phyloP scores from a whole-genome alignment of 2,113 vertebrate genomes.

The Glaucidium brasilianum region DNA sequence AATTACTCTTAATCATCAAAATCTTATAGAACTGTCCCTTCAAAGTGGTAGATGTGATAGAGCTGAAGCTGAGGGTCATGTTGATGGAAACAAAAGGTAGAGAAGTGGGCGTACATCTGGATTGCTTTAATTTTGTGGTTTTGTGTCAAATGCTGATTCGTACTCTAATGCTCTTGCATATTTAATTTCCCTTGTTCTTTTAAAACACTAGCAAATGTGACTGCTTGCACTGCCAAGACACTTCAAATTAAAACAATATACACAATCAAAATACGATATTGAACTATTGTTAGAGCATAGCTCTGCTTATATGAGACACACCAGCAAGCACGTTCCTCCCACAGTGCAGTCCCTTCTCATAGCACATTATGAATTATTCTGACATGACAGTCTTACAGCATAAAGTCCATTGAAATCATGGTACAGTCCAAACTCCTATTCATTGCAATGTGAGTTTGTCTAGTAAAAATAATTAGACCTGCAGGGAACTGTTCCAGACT shows the following conservation, averaged over 20 bases:
- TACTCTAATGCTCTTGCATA: slow-evolving; percentile 25
- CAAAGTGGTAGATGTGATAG: neutral
- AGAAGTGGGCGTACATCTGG: neutral
- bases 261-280: neutral
- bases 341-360: neutral
- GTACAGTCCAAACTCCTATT: slow-evolving; percentile 10
- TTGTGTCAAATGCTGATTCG: neutral
- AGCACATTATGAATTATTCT: neutral
- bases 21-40: neutral
- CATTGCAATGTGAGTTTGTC: slow-evolving; percentile 10
- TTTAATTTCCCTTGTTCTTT: slow-evolving; percentile 54
- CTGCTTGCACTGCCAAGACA: neutral
- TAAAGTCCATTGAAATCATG: neutral
- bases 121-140: slow-evolving; percentile 29
- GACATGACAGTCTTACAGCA: neutral
- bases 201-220: slow-evolving; percentile 37
- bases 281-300: neutral
- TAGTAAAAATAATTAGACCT: slow-evolving; percentile 68
- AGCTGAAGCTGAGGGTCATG: neutral
- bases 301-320: neutral
- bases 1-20: neutral
- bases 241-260: slow-evolving; percentile 44
- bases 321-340: neutral
- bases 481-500: slow-evolving; percentile 54
- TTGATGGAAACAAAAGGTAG: neutral